Base-by-base conservation (phyloP, 1,140 invertebrate species). In the Liolophura sinensis region DNA sequence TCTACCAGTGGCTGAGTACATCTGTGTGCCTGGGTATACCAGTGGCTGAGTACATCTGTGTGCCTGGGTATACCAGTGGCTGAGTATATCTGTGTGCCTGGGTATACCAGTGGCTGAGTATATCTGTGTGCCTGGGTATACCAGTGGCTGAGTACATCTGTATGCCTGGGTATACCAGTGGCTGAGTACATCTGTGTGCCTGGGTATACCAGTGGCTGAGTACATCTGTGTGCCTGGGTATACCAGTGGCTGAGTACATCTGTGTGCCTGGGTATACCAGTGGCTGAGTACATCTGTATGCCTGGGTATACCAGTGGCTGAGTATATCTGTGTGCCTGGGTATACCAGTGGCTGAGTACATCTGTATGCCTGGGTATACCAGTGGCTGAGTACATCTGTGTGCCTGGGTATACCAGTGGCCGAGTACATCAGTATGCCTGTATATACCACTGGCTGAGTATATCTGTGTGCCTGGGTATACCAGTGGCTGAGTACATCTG, bases 121-220 rank as follows among this genome's bases (percentile, higher is more conserved):
- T 65, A n/a, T 46, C 27, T 48, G 20, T 56, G 25, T 50, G 22
- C 47, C 14, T 48, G 54, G 55, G 24, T 47, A 16, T 31, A 27
- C 46, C 40, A 54, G 16, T 54, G 50, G 62, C 40, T 60, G 47
- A 40, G 51, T 22, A 52, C 60, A 16, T 59, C 24, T 57, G 22
- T 59, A 16, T 47, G 15, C 40, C 31, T 70, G 12, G 57, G n/a
- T 22, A 22, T 67, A 25, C 60, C 67, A 27, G 55, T 49, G 14
- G 66, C 58, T 46, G 22, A 54, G 65, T 64, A 65, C 72, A 68
- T 47, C 18, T 54, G 24, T 25, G 62, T 56, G 40, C 24, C 46
- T 50, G 24, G 15, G 56, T 65, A 14, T 65, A 49, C 25, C 15
- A n/a, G 62, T 58, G 18, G 1, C 24, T 64, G 6, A 5, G 25